phyloP scores from a whole-genome alignment of 92 coral and sea anemone genomes.

The Meandrina meandrites region DNA sequence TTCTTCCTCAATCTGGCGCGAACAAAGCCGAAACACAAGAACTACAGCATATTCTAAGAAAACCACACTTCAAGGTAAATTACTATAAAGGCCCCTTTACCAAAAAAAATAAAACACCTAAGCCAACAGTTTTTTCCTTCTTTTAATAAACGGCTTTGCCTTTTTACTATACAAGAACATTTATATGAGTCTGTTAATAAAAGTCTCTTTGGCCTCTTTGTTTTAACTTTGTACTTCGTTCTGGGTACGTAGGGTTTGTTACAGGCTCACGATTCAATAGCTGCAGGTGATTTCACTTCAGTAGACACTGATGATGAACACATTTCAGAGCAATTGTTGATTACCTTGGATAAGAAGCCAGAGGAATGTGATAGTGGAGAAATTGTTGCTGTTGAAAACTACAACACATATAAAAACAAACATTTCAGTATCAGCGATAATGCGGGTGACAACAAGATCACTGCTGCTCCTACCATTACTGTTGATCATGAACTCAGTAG shows the following conservation, averaged over 20 bases:
- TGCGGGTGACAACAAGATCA: neutral
- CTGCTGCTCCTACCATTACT: no score
- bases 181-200: no score
- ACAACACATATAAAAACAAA: neutral
- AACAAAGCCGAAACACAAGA: constrained; percentile 31
- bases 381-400: neutral
- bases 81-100: neutral
- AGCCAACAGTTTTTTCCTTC: no score
- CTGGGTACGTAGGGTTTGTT: constrained; percentile 46
- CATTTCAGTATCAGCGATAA: neutral
- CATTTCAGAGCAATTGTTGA: neutral
- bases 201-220: no score
- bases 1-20: constrained; percentile 1
- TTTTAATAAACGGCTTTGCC: no score
- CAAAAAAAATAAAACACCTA: no score
- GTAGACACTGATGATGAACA: constrained; percentile 6
- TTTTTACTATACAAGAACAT: no score
- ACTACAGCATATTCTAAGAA: constrained; percentile 24
- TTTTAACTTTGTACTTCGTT: neutral
- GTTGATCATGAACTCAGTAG: neutral
- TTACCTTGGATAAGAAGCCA: no score
- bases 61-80: constrained; percentile 37
- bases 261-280: constrained; percentile 55
- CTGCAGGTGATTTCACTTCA: constrained; percentile 40
- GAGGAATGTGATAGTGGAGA: neutral